These are phyloP conservation scores for Hirundichthys speculiger DNA, from an alignment of 2,113 vertebrate species.

Conservation along the genomic window DNA sequence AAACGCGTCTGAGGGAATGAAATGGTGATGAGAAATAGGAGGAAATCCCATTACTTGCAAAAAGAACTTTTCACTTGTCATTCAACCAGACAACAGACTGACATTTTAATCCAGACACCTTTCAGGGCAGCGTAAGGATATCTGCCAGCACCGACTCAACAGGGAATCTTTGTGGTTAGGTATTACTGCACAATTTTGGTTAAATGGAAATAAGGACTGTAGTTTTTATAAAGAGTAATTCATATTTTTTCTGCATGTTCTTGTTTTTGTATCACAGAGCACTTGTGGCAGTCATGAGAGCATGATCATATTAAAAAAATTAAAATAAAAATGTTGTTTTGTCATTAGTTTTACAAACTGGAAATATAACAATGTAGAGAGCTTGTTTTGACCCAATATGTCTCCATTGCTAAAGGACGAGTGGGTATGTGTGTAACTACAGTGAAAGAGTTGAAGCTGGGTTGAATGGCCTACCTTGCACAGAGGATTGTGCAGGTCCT, in stretches of 20 bases:
- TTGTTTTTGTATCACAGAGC: too few species aligned
- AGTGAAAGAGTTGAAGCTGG: neutral
- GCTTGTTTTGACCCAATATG: too few species aligned
- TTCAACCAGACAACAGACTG: constrained; percentile 60
- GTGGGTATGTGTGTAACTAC: too few species aligned
- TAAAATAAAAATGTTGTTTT: too few species aligned
- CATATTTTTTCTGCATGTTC: too few species aligned
- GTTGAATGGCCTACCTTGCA: constrained; percentile 87
- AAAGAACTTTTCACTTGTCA: constrained; percentile 61
- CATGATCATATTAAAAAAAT: too few species aligned
- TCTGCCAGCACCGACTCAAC: neutral
- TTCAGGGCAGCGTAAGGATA: constrained; percentile 17
- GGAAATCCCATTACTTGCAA: constrained; percentile 61
- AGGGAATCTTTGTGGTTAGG: neutral
- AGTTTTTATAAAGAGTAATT: too few species aligned
- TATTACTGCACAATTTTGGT: neutral
- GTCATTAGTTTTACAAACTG: too few species aligned
- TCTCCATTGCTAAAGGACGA: too few species aligned
- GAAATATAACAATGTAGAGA: too few species aligned
- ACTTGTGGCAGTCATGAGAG: too few species aligned
- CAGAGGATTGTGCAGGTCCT: constrained; percentile 88
- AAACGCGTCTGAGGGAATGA: constrained; percentile 58
- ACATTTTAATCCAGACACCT: constrained; percentile 64
- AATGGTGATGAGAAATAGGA: constrained; percentile 51
- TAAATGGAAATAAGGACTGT: neutral